Conservation (phyloP, 2,113 vertebrate species). For the Micromys minutus region DNA sequence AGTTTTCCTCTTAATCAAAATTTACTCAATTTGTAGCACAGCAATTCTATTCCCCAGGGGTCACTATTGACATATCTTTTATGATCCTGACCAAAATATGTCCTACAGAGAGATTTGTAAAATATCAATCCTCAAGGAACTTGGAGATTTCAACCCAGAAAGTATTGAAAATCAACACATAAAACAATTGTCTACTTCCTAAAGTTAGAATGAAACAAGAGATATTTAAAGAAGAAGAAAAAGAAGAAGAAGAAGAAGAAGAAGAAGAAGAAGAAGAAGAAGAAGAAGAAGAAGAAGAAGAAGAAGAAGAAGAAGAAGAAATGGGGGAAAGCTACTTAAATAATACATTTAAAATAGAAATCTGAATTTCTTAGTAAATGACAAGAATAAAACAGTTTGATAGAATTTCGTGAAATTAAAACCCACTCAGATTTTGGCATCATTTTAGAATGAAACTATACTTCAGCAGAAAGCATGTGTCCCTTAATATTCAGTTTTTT, state of each 20-base stretch:
- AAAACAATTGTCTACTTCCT: slow-evolving; percentile 19
- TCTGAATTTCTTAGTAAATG: slow-evolving; percentile 5
- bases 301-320: not conserved
- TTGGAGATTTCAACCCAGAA: slow-evolving; percentile 26
- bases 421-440: not conserved
- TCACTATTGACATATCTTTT: not conserved
- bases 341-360: not conserved
- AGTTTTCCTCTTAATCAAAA: slow-evolving; percentile 69
- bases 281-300: not conserved
- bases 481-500: not conserved
- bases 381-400: not conserved
- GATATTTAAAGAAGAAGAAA: not conserved
- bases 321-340: not conserved
- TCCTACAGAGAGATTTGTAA: slow-evolving; percentile 29
- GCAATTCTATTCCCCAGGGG: slow-evolving; percentile 31
- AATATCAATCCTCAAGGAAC: slow-evolving; percentile 3
- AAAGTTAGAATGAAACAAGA: slow-evolving; percentile 35
- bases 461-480: not conserved
- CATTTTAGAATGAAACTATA: not conserved
- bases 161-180: slow-evolving; percentile 49
- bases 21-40: slow-evolving; percentile 67
- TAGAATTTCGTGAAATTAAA: not conserved
- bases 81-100: not conserved
- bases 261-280: not conserved
- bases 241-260: not conserved